Conservation (phyloP, 2,888 invertebrate species). For the Parnassius orleans region DNA sequence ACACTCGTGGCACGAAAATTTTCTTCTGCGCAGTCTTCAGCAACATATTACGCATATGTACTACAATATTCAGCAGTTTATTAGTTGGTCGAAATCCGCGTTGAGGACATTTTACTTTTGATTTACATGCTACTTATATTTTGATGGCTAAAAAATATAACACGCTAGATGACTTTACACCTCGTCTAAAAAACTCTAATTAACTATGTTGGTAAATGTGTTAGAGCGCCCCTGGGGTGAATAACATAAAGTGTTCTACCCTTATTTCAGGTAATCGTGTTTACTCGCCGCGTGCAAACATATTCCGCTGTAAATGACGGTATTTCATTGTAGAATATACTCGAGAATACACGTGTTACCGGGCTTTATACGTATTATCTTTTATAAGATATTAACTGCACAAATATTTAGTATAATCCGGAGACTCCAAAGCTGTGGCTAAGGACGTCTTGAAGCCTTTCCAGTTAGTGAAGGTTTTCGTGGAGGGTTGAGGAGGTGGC, state of each 20-base stretch:
- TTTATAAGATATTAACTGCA: slow-evolving; percentile 32
- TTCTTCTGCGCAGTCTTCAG: too few species aligned
- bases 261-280: slow-evolving; percentile 75
- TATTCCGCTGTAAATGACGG: slow-evolving; percentile 63
- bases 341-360: slow-evolving; percentile 37
- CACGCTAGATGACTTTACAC: slow-evolving; percentile 6
- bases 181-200: slow-evolving; percentile 37
- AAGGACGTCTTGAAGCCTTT: too few species aligned
- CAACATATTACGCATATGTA: too few species aligned
- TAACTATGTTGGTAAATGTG: slow-evolving; percentile 34
- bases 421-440: too few species aligned
- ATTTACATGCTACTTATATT: too few species aligned
- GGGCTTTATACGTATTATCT: slow-evolving; percentile 40
- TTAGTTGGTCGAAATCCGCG: too few species aligned
- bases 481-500: too few species aligned
- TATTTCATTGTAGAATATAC: slow-evolving; percentile 45
- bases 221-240: slow-evolving; percentile 39
- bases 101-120: too few species aligned
- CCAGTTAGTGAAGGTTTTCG: too few species aligned
- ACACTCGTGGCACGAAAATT: too few species aligned
- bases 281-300: slow-evolving; percentile 67
- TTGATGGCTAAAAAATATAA: neutral
- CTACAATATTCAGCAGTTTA: too few species aligned
- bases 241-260: slow-evolving; percentile 71
- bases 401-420: slow-evolving; percentile 24